Conservation (phyloP, 2,113 vertebrate species). For the Tachycineta bicolor region DNA sequence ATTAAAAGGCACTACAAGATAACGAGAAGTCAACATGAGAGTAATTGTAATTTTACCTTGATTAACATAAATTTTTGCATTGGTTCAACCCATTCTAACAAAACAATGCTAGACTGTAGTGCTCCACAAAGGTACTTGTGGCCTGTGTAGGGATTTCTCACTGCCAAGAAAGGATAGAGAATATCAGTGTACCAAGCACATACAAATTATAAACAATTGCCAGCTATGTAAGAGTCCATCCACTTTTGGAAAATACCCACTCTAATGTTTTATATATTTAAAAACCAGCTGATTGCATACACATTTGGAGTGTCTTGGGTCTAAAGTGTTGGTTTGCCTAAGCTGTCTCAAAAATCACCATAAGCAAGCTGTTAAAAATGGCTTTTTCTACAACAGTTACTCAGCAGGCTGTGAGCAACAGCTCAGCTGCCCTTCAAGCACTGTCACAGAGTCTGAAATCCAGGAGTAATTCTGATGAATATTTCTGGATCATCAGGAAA, state of each 20-base stretch:
- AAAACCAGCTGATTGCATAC: background rate
- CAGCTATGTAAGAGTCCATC: background rate
- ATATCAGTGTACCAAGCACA: background rate
- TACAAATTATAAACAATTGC: background rate
- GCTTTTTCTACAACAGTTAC: background rate
- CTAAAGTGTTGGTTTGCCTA: background rate
- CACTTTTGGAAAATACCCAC: background rate
- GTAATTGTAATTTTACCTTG: constrained; percentile 80
- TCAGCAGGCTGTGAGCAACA: background rate
- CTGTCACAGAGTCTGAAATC: background rate
- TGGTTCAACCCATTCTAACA: constrained; percentile 97
- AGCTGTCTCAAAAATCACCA: background rate
- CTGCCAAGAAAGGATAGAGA: constrained; percentile 72
- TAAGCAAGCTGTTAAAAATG: background rate
- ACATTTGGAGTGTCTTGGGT: background rate
- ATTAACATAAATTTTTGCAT: constrained; percentile 99
- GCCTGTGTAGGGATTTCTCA: constrained; percentile 95
- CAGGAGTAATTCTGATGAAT: background rate
- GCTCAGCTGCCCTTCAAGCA: background rate
- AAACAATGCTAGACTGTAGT: constrained; percentile 93
- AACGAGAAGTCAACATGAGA: background rate
- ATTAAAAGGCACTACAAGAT: background rate
- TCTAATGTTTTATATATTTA: background rate
- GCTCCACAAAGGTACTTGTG: constrained; percentile 97
- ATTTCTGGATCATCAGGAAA: background rate